Evolutionary conservation across 2,888 invertebrate species (phyloP).

Genomic region (Apotomis capreana): DNA sequence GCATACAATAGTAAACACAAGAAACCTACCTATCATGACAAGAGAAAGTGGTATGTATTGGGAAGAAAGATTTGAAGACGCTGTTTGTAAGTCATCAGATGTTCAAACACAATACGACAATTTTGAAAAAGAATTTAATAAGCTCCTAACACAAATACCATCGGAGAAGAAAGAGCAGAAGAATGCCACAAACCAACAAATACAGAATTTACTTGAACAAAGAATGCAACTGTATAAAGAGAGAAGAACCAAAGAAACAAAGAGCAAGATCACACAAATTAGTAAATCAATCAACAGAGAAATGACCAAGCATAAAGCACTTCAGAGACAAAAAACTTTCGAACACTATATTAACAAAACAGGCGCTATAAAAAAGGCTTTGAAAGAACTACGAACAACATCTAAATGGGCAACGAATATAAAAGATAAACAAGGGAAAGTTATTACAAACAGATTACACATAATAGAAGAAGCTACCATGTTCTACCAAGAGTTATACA

Average conservation of each 20-base stretch:
- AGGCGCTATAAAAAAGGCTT: no score
- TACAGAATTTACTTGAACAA: constrained; percentile 6
- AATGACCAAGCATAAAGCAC: no score
- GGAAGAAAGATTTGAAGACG: constrained; percentile 7
- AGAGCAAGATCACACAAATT: constrained; percentile 22
- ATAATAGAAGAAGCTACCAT: no score
- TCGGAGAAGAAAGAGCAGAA: background rate
- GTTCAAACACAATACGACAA: constrained; percentile 23
- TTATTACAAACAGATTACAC: no score
- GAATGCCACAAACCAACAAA: background rate
- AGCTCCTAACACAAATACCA: constrained; percentile 9
- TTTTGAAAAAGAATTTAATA: constrained; percentile 20
- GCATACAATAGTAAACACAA: background rate
- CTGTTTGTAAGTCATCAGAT: constrained; percentile 1
- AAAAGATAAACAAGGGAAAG: no score
- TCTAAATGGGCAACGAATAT: no score
- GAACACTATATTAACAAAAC: no score
- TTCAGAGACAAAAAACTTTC: no score
- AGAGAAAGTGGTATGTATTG: constrained; percentile 21
- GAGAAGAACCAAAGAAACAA: constrained; percentile 26
- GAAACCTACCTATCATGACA: constrained; percentile 18
- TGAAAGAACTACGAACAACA: no score
- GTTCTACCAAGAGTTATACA: no score
- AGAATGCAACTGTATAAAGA: constrained; percentile 15
- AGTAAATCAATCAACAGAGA: no score